Base-by-base conservation (phyloP, 1,140 invertebrate species). In the Drosophila fuyamai region DNA sequence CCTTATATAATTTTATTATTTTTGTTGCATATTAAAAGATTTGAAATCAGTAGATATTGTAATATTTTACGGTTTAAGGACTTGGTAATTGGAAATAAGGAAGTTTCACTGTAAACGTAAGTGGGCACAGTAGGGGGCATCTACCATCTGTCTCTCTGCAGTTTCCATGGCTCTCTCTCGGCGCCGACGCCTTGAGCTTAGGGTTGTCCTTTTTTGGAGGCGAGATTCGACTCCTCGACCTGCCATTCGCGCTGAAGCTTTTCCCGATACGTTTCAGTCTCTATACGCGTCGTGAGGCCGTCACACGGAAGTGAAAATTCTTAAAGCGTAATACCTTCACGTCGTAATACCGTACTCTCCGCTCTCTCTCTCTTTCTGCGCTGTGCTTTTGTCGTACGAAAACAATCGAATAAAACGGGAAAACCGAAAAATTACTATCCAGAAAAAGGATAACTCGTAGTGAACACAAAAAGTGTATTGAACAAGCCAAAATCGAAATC, bases 211-310 rank as follows among this genome's bases (percentile, higher is more conserved):
- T 83, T 81, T 46, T 13, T 16, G 32, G 59, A 18, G 10, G 48
- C 47, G 38, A 35, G 38, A 36, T 40, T 44, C 38, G 38, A 36
- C 48, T 44, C 43, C 38, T 48, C 38, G 67, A 9, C 74, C 65
- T 57, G 54, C 67, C 18, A 55, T 54, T 43, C 9, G 27, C 36
- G 2, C 10, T 18, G 18, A 79, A 83, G 84, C 83, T 88, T 83
- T 55, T 55, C 51, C 51, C 46, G 36, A 76, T 75, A 70, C 59
- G 82, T 76, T 78, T 89, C 83, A 88, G 83, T 88, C 79, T 83
- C 54, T 80, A 61, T 77, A 83, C 72, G 84, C 80, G 84, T 83
- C 80, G 83, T 83, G 84, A 60, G 61, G 67, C 59, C 57, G 76
- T 60, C 76, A 76, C 71, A 83, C 71, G 79, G 68, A 75, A 79